Evolutionary conservation across 2,113 vertebrate genomes (phyloP), one percentile per base, ranked within the genome.

Genomic region (Rhynchopsitta pachyrhyncha): DNA sequence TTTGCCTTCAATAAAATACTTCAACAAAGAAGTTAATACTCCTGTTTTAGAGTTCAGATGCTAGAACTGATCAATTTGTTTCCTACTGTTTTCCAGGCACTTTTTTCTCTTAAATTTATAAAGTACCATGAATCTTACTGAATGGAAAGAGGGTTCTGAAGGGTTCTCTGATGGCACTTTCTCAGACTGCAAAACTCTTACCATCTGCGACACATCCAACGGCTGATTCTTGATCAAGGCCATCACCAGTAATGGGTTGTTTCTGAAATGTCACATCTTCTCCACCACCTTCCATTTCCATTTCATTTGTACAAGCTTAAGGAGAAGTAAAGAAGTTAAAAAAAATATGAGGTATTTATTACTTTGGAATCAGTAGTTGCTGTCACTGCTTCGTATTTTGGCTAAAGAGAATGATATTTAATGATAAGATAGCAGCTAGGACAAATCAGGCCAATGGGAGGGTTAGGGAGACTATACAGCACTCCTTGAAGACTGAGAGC

Each of bases 281-380:
- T 95, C 93, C 97, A 67, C 70, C 52, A 57, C 91, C 86, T 88
- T 97, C 98, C 70, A 97, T 86, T 94, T 98, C 98, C 95, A 98
- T 97, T 92, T 98, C 98, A 70, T 59, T 95, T 96, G 95, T 87
- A 93, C 94, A 98, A 97, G 97, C 98, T 98, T 91, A 95, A 94
- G 53, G 86, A 91, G 52, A 97, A 92, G 71, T 25, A 97, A 92
- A 57, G 53, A 74, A 89, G 69, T 87, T 55, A 92, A 53, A 59
- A 93, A 44, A 86, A 85, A 50, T 20, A 6, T 67, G 37, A 3
- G 9, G 28, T 17, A 15, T 75, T 92, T 90, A 57, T 37, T 60
- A 73, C 28, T 80, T 31, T 37, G 67, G 12, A 35, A 91, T 67
- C 57, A 77, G 24, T 44, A 76, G 46, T 17, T 89, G 37, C 73